Percentiles rank a stretch among this genome's conserved stretches.
Conservation (phyloP, 2,113 vertebrate genomes). For the Bombycilla garrulus region DNA sequence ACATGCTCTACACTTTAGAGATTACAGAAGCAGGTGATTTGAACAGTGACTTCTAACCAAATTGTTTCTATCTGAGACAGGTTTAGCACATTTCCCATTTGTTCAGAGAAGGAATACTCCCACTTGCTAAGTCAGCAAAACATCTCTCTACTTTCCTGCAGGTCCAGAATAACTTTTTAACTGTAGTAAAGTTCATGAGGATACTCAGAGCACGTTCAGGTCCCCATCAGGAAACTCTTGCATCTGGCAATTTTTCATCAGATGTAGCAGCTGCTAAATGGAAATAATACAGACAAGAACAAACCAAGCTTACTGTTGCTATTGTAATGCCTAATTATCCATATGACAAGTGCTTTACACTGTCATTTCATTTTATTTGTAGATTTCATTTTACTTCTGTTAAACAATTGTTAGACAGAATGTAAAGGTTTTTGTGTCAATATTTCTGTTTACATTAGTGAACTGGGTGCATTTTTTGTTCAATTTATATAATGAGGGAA, state of each 20-base stretch:
- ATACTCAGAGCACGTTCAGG: not conserved
- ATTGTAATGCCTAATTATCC: not conserved
- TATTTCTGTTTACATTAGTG: not conserved
- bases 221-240: not conserved
- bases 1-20: not conserved
- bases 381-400: not conserved
- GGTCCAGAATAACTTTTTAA: not conserved
- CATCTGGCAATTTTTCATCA: not conserved
- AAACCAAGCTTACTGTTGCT: not conserved
- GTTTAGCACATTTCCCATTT: not conserved
- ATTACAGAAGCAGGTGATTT: not conserved
- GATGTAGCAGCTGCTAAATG: not conserved
- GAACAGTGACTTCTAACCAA: not conserved
- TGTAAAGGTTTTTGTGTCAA: not conserved
- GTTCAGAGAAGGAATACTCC: not conserved
- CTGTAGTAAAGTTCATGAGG: not conserved
- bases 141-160: not conserved
- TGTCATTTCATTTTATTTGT: not conserved
- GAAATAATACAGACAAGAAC: not conserved
- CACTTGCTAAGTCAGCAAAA: not conserved
- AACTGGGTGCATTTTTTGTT: not conserved
- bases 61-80: not conserved
- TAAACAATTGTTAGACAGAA: not conserved
- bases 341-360: not conserved
- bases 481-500: not conserved